phyloP scores from a whole-genome alignment of 2,797 vertebrate genomes.

The Coccyzus lansbergi region DNA sequence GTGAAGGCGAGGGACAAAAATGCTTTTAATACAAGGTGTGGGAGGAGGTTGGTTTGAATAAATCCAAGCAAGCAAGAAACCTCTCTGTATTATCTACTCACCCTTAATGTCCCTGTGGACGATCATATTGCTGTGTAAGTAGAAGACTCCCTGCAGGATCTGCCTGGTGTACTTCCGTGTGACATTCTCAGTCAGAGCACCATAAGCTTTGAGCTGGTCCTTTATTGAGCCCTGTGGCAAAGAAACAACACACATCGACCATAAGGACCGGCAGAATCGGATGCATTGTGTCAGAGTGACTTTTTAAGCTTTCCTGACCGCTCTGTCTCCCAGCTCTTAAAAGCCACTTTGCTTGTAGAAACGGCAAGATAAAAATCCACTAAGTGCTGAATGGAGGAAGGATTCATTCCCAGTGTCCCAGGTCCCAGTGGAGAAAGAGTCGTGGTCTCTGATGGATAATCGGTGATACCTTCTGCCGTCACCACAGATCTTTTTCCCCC shows the following conservation, averaged over 20 bases:
- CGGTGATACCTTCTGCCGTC: background rate
- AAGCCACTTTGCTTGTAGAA: background rate
- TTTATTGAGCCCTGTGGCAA: constrained; percentile 75
- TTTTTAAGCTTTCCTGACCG: background rate
- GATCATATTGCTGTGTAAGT: constrained; percentile 95
- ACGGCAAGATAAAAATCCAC: background rate
- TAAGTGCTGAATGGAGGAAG: background rate
- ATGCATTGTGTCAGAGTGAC: rapidly evolving
- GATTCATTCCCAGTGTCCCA: rapidly evolving
- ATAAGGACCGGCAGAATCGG: background rate
- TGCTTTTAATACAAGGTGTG: rapidly evolving
- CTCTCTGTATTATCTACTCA: constrained; percentile 21
- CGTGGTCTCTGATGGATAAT: rapidly evolving
- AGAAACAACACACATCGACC: rapidly evolving
- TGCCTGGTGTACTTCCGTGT: constrained; percentile 90
- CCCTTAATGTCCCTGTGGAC: constrained; percentile 95
- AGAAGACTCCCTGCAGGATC: constrained; percentile 92
- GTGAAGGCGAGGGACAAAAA: background rate
- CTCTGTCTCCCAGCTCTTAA: background rate
- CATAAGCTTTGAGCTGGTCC: constrained; percentile 90
- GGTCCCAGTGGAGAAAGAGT: background rate
- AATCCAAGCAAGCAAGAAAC: background rate
- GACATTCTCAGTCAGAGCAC: constrained; percentile 92
- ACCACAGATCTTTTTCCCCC: constrained; percentile 13
- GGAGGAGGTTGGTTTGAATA: background rate